Evolutionary conservation across 1,140 invertebrate species (phyloP).

Genomic region (Oryctes rhinoceros): DNA sequence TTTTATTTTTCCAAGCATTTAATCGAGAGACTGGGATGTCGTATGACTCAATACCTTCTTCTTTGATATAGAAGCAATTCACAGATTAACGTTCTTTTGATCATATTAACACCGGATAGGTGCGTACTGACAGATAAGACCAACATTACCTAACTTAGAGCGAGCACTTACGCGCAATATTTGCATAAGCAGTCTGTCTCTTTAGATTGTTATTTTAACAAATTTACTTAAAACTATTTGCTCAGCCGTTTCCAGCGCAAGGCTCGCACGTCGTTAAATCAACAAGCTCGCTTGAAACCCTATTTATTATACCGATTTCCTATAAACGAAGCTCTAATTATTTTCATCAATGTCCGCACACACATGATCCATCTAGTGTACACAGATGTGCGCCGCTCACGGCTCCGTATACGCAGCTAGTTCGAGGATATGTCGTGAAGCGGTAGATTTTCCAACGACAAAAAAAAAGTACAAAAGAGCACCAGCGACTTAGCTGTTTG

Average conservation of each 20-base stretch:
- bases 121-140: neutral
- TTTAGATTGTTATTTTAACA: conserved; percentile 7
- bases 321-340: conserved; percentile 7
- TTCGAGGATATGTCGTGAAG: neutral
- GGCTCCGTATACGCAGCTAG: neutral
- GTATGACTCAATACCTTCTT: too few species aligned
- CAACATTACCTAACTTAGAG: neutral
- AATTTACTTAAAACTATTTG: conserved; percentile 11
- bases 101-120: too few species aligned
- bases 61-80: too few species aligned
- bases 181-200: neutral
- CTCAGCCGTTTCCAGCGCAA: neutral
- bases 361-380: neutral
- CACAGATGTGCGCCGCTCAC: neutral
- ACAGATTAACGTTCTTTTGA: too few species aligned
- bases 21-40: too few species aligned
- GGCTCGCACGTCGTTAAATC: neutral
- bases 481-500: neutral
- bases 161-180: neutral
- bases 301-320: conserved; percentile 16
- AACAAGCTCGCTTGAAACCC: neutral
- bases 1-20: too few species aligned
- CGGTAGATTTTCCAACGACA: neutral
- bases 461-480: neutral
- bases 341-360: neutral